Evolutionary conservation across 1,140 invertebrate genomes (phyloP).

Genomic region (Steinernema feltiae): DNA sequence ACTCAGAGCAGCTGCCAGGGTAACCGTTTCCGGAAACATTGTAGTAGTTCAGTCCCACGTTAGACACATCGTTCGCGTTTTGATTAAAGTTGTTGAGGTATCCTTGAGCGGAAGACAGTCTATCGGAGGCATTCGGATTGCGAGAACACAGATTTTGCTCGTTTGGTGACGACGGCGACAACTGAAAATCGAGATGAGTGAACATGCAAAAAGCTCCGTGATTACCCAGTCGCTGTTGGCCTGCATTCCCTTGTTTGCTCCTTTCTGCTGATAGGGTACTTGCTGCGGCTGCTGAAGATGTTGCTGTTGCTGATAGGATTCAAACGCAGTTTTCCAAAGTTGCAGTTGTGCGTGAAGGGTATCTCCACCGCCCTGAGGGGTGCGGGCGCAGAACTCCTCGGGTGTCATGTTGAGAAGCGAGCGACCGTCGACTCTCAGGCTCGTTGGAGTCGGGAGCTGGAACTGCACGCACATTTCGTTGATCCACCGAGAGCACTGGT

Average conservation of each 20-base stretch:
- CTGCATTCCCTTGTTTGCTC: conserved; percentile 13
- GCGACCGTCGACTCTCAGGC: conserved; percentile 49
- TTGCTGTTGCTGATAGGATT: conserved; percentile 28
- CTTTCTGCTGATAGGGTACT: neutral
- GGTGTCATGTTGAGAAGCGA: conserved; percentile 52
- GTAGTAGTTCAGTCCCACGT: conserved; percentile 29
- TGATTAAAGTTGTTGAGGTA: neutral
- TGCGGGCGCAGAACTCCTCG: conserved; percentile 53
- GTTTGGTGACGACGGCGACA: neutral
- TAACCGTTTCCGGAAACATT: conserved; percentile 11
- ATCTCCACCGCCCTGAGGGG: conserved; percentile 52
- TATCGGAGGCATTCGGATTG: neutral
- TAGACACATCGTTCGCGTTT: neutral
- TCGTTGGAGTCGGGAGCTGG: conserved; percentile 36
- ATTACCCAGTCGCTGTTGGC: conserved; percentile 12
- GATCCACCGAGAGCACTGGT: conserved; percentile 58
- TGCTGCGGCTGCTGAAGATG: conserved; percentile 27
- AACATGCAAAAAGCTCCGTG: neutral
- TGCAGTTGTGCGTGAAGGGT: conserved; percentile 59
- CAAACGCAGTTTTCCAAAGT: conserved; percentile 59
- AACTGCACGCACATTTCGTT: conserved; percentile 56
- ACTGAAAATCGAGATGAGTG: neutral
- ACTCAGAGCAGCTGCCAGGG: neutral
- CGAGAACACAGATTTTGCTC: neutral
- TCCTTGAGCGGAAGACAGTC: neutral